Evolutionary conservation across 2,113 vertebrate genomes (phyloP).

Genomic region (Sceloporus undulatus): DNA sequence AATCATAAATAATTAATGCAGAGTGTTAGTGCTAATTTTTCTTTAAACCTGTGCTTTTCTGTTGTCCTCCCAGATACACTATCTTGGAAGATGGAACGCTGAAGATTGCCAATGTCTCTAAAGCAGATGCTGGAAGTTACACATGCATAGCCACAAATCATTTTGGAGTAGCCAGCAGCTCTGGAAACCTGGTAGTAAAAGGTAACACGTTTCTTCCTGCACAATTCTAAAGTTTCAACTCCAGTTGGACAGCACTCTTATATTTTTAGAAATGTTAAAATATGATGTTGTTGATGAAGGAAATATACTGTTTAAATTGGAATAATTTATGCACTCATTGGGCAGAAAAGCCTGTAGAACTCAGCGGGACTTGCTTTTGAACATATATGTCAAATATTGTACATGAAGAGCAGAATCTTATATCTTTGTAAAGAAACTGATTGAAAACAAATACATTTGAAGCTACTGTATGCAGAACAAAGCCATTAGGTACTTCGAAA

Average conservation of each 20-base stretch:
- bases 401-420: neutral
- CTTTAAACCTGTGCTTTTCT: neutral
- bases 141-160: conserved; percentile 93
- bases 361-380: neutral
- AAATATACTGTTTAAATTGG: neutral
- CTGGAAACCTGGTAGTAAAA: conserved; percentile 91
- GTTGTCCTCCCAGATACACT: conserved; percentile 80
- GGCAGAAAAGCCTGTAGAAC: neutral
- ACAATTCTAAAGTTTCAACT: fast-evolving
- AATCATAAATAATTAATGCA: neutral
- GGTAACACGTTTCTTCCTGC: conserved; percentile 75
- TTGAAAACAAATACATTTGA: neutral
- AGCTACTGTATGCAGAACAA: neutral
- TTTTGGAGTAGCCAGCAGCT: conserved; percentile 93
- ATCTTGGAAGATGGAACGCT: conserved; percentile 91
- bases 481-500: neutral
- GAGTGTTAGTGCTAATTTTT: neutral
- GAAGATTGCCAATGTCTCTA: conserved; percentile 90
- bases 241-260: neutral
- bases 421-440: neutral
- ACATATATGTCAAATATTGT: neutral
- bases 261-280: neutral
- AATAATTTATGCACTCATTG: neutral
- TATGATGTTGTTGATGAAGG: neutral
- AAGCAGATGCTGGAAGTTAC: conserved; percentile 89